A percentile compares a stretch with the other conserved stretches of the same genome.
Evolutionary conservation across 2,113 vertebrate species (phyloP).

Genomic region (Bucco capensis): DNA sequence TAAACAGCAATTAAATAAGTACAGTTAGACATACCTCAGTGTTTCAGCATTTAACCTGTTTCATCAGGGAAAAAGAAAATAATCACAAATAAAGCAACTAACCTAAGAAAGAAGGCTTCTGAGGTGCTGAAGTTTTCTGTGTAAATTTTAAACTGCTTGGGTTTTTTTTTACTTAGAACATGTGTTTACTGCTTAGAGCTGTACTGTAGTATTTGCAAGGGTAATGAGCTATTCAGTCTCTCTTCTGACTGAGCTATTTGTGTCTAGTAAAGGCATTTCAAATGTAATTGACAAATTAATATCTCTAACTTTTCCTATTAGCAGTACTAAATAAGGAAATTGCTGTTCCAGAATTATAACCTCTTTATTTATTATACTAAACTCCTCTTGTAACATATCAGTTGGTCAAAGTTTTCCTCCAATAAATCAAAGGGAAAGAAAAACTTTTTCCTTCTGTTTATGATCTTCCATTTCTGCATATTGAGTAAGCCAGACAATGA

Average conservation of each 20-base stretch:
- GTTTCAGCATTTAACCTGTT: not conserved
- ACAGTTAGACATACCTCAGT: not conserved
- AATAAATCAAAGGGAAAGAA: constrained; percentile 35
- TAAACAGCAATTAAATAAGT: not conserved
- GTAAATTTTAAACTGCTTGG: not conserved
- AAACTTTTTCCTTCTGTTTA: not conserved
- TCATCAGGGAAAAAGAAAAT: not conserved
- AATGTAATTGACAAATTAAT: constrained; percentile 47
- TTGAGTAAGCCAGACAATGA: not conserved
- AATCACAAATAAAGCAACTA: not conserved
- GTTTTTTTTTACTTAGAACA: not conserved
- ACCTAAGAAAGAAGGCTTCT: not conserved
- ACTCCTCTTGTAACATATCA: not conserved
- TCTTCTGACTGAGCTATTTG: constrained; percentile 7
- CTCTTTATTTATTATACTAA: constrained; percentile 44
- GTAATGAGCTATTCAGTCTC: constrained; percentile 41
- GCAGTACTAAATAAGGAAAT: constrained; percentile 47
- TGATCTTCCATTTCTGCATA: not conserved
- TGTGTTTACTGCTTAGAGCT: not conserved
- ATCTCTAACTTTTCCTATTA: constrained; percentile 40
- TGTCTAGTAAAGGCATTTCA: constrained; percentile 12
- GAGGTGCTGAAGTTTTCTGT: not conserved
- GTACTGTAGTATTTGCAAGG: not conserved
- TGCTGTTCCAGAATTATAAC: constrained; percentile 30
- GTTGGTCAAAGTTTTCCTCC: not conserved